A percentile compares a stretch with the other conserved stretches of the same genome.
These are phyloP conservation scores for Xerus inauris DNA, from an alignment of 2,113 vertebrate genomes.

Conservation along the genomic window DNA sequence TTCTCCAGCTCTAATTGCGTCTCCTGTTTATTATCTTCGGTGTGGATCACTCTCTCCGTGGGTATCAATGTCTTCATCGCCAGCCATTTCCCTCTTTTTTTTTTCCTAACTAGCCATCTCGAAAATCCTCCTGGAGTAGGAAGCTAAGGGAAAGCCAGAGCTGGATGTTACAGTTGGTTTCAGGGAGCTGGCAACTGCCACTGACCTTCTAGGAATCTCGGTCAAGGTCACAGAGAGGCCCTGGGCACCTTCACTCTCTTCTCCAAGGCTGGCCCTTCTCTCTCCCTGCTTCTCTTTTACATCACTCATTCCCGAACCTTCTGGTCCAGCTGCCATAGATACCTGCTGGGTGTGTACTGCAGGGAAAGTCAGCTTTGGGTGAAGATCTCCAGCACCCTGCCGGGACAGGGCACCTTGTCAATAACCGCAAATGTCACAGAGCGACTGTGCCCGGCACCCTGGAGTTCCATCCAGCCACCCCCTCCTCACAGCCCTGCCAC, in stretches of 20 bases:
- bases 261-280: fast-evolving
- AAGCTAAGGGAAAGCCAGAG: neutral
- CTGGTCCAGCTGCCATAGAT: too few species aligned
- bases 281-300: neutral
- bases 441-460: neutral
- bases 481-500: neutral
- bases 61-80: neutral
- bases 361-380: neutral
- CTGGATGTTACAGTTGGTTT: fast-evolving
- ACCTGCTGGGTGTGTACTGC: too few species aligned
- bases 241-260: neutral
- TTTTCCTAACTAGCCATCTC: neutral
- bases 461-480: neutral
- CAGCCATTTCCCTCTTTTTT: neutral
- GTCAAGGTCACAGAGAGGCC: neutral
- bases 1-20: neutral
- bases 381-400: neutral
- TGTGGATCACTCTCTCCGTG: neutral
- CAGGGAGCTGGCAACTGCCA: neutral
- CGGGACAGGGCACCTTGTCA: neutral
- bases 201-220: neutral
- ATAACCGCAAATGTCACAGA: neutral
- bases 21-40: neutral
- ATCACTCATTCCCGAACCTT: neutral
- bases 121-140: neutral